Conservation (phyloP, 2,113 vertebrate species). For the Grammomys dolichurus region DNA sequence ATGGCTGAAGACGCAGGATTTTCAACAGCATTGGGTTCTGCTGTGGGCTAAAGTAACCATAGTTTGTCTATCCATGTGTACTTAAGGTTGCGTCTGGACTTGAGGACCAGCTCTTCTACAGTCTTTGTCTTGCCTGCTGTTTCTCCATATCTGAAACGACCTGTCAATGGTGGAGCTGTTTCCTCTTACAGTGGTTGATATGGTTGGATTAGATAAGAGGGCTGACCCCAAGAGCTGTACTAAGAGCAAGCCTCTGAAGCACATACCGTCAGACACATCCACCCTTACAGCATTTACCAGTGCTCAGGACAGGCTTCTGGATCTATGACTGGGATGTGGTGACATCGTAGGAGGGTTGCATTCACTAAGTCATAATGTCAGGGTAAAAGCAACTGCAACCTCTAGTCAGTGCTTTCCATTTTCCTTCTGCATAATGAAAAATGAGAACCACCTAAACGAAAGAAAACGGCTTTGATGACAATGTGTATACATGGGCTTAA, state of each 20-base stretch:
- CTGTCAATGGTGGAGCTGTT: not conserved
- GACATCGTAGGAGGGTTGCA: not conserved
- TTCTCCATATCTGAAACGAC: not conserved
- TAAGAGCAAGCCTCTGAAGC: not conserved
- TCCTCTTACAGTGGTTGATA: not conserved
- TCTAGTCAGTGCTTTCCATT: not conserved
- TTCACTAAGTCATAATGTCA: not conserved
- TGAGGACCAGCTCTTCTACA: not conserved
- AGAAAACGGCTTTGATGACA: not conserved
- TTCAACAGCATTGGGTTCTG: not conserved
- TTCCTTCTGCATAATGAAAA: not conserved
- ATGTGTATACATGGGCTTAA: not conserved
- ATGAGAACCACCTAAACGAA: not conserved
- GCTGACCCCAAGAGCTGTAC: not conserved
- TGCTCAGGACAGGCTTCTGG: not conserved
- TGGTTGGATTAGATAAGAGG: not conserved
- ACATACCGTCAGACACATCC: fast-evolving
- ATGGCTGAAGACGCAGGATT: not conserved
- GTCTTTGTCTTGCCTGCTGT: not conserved
- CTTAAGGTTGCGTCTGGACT: not conserved
- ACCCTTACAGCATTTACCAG: not conserved
- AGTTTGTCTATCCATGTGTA: not conserved
- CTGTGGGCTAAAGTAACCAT: not conserved
- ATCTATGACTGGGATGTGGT: not conserved
- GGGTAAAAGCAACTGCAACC: not conserved